phyloP scores from a whole-genome alignment of 1,140 invertebrate genomes.

The Choristoneura fumiferana region DNA sequence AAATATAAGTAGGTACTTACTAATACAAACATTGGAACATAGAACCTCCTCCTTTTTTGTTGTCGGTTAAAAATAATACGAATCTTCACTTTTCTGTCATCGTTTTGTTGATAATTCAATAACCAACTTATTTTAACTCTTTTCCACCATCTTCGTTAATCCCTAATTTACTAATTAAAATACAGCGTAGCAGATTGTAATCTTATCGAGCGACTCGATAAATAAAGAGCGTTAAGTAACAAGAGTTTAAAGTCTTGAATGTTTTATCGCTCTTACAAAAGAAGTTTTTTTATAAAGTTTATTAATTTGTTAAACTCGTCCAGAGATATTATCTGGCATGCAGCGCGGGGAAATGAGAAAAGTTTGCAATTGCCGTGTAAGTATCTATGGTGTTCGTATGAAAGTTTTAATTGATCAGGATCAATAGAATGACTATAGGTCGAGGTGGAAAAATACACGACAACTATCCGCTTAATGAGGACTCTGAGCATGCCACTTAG shows the following conservation, averaged over 20 bases:
- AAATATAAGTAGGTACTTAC: too few species aligned
- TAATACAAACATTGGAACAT: too few species aligned
- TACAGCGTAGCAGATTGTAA: too few species aligned
- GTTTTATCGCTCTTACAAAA: not conserved
- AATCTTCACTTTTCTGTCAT: too few species aligned
- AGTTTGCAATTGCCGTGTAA: conserved; percentile 13
- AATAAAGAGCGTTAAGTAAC: conserved; percentile 5
- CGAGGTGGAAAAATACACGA: not conserved
- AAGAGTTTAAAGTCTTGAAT: not conserved
- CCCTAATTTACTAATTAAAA: too few species aligned
- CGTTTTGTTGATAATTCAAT: too few species aligned
- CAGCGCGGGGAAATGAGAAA: conserved; percentile 9
- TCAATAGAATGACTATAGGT: not conserved
- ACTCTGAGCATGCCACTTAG: not conserved
- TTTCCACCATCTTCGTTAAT: too few species aligned
- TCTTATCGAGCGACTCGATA: too few species aligned
- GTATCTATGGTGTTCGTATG: not conserved
- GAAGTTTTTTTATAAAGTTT: conserved; percentile 10
- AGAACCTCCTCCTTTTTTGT: too few species aligned
- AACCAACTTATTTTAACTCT: too few species aligned
- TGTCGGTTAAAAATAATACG: too few species aligned
- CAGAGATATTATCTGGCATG: conserved; percentile 1
- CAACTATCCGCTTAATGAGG: not conserved
- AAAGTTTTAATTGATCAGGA: conserved; percentile 16
- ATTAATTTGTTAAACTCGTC: conserved; percentile 10